Base-by-base conservation (phyloP, 2,888 invertebrate species). In the Thymelicus sylvestris region DNA sequence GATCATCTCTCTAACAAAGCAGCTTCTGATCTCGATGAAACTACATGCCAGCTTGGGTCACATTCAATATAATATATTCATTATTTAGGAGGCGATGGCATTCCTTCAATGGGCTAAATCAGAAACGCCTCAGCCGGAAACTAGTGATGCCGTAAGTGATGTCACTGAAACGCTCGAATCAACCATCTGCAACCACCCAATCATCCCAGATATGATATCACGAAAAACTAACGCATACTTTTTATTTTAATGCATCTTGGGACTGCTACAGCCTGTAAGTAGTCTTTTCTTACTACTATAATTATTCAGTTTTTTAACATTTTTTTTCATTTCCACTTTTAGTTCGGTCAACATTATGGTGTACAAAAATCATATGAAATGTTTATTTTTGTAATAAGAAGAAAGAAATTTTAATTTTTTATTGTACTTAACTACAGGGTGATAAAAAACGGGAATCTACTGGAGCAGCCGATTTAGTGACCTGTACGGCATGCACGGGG, bases 401-500 rank as follows among this genome's bases (percentile, higher is more conserved):
- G 38, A 59, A 24, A 0, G 19, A 7, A n/a, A 7, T 5, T n/a
- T 61, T 67, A 71, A 59, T 62, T 57, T 67, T 69, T 55, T 64
- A 60, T 67, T 8, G 10, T 62, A 31, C 31, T 3, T 31, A 55
- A 66, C 68, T 70, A 41, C 95, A 97, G 97, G 97, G 96, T 83
- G 97, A 97, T 91, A 97, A 97, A 95, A 97, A 97, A 91, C 95
- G 97, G 80, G 97, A 97, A 83, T 95, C 96, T 68, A 95, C 95
- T 76, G 96, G 96, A 77, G 96, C 96, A 72, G 97, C 97, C 82
- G 97, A 98, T 90, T 95, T 98, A 81, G 97, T 97, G 73, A 95
- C 97, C 75, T 98, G 98, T 88, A 96, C 97, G 74, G 96, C 96
- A 78, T 98, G 98, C 88, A 93, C 95, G 2, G 94, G 94, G 0